Base-by-base conservation (phyloP, 2,113 vertebrate species). In the Ciconia maguari region DNA sequence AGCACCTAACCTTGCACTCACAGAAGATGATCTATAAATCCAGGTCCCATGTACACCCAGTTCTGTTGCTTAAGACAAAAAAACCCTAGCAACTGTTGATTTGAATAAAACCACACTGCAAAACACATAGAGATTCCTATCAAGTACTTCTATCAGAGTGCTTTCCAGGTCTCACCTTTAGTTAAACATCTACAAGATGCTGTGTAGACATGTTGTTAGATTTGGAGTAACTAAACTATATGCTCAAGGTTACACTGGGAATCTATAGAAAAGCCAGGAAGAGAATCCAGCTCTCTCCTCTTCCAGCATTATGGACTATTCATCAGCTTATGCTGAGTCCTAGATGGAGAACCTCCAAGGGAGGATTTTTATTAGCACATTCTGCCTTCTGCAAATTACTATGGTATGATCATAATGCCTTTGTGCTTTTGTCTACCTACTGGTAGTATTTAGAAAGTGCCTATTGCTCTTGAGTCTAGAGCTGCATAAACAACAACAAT, bases 381-480 rank as follows among this genome's bases (percentile, higher is more conserved):
- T 92, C 85, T 96, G 76, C 88, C 83, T 94, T 86, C 46, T 88
- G 58, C 68, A 96, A 97, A 95, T 96, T 93, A 74, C 42, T n/a
- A 3, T 30, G 27, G 20, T 83, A 52, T 22, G 64, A 93, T 66
- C 65, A 46, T 36, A 93, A 87, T n/a, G 72, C 32, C 58, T 94
- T 69, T 90, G 93, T 0, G 30, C 77, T 84, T 92, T 91, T 82
- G 64, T 72, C 75, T 89, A 65, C 34, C 65, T 76, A 79, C 36
- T 85, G 49, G 48, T 74, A 88, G 64, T 78, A 81, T 94, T 93
- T 90, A 66, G 42, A 77, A 96, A 94, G 68, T 54, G 60, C 16
- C 85, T 93, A 89, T 78, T 93, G 61, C 83, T 93, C 76, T 81
- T 62, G 88, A 78, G 90, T 69, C 65, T 93, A 90, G 44, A 89